These are phyloP conservation scores for Coluber constrictor DNA, from an alignment of 2,797 vertebrate genomes.

Conservation along the genomic window DNA sequence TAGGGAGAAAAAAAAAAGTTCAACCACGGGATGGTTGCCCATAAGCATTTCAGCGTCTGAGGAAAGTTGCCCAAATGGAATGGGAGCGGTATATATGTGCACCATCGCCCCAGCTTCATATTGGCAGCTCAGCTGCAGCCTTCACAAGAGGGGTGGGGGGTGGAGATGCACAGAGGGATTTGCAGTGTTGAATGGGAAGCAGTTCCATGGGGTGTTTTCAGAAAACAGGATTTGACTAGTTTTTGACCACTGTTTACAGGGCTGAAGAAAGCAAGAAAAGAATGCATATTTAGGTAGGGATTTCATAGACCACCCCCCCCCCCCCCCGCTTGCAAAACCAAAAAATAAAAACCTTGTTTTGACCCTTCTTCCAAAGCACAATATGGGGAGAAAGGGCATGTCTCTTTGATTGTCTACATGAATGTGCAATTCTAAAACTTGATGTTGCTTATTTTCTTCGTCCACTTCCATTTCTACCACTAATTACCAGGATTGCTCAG, in stretches of 20 bases:
- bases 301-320: no score
- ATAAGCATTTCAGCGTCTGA: not conserved
- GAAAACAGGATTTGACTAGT: not conserved
- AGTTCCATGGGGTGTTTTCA: not conserved
- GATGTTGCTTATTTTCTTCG: not conserved
- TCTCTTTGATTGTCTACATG: not conserved
- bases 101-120: not conserved
- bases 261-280: not conserved
- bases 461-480: not conserved
- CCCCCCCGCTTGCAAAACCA: not conserved
- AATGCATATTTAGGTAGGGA: not conserved
- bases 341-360: not conserved
- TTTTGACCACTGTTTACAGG: not conserved
- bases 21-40: not conserved
- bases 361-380: not conserved
- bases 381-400: not conserved
- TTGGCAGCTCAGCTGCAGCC: not conserved
- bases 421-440: not conserved
- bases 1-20: not conserved
- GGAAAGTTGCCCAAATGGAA: not conserved
- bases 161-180: not conserved
- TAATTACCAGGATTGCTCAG: not conserved
- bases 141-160: not conserved
- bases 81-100: not conserved
- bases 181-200: not conserved